These are phyloP conservation scores for Drosophila mettleri DNA, from an alignment of 2,888 invertebrate genomes.

Conservation along the genomic window DNA sequence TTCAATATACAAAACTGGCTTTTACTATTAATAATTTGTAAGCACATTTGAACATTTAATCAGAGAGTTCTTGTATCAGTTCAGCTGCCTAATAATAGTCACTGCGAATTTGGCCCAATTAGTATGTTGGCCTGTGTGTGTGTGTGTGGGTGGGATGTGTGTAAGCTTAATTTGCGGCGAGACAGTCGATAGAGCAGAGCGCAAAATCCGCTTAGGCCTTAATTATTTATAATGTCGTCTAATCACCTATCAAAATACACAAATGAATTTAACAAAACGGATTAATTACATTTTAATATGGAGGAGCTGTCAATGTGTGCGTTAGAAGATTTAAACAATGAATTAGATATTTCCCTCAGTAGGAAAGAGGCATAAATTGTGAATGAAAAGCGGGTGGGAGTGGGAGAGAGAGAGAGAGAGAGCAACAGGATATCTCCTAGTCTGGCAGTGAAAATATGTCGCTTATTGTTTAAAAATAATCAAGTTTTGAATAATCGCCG, in stretches of 20 bases:
- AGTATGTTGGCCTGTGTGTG: not conserved
- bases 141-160: not conserved
- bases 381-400: not conserved
- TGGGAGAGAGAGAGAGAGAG: not conserved
- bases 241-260: conserved; percentile 30
- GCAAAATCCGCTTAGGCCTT: conserved; percentile 45
- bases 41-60: not conserved
- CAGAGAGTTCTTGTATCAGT: not conserved
- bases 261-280: conserved; percentile 28
- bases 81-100: not conserved
- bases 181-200: conserved; percentile 5
- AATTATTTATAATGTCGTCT: conserved; percentile 48
- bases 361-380: not conserved
- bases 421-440: not conserved
- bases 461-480: not conserved
- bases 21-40: not conserved
- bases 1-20: not conserved
- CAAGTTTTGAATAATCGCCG: not conserved
- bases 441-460: not conserved
- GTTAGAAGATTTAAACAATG: not conserved
- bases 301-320: not conserved
- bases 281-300: conserved; percentile 33
- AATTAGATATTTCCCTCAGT: not conserved
- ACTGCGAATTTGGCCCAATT: conserved; percentile 1
- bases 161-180: conserved; percentile 35